phyloP scores from a whole-genome alignment of 2,888 invertebrate species.

The Acrobasis repandana region DNA sequence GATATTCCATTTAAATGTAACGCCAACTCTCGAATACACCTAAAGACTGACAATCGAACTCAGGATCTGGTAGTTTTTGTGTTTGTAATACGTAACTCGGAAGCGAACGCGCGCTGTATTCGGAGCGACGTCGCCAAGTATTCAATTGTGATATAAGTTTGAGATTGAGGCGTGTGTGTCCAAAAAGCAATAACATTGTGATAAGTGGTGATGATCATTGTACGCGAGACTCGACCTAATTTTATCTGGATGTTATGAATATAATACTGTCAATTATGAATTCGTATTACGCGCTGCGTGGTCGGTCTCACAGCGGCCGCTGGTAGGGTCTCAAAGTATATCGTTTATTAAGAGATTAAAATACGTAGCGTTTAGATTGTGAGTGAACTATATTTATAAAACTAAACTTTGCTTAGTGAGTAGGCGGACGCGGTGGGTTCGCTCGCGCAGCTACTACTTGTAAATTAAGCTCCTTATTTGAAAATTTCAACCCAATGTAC shows the following conservation, averaged over 20 bases:
- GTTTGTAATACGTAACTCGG: conserved; percentile 44
- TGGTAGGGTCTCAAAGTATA: conserved; percentile 25
- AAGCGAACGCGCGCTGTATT: conserved; percentile 49
- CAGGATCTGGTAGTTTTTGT: conserved; percentile 40
- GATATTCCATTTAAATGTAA: conserved; percentile 54
- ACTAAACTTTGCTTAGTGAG: conserved; percentile 22
- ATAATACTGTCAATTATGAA: conserved; percentile 74
- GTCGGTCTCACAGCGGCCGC: conserved; percentile 41
- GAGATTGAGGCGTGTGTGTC: conserved; percentile 71
- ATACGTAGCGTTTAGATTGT: conserved; percentile 13
- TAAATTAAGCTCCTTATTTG: conserved; percentile 35
- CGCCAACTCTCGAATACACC: conserved; percentile 53
- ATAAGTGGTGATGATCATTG: conserved; percentile 68
- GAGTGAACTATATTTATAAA: conserved; percentile 31
- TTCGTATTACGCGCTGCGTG: conserved; percentile 38
- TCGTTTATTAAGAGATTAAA: conserved; percentile 26
- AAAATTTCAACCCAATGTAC: conserved; percentile 42
- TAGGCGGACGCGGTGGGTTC: conserved; percentile 36
- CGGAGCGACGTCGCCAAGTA: conserved; percentile 53
- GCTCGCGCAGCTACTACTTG: conserved; percentile 32
- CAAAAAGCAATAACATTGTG: conserved; percentile 80
- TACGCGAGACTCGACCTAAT: conserved; percentile 54
- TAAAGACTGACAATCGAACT: conserved; percentile 66
- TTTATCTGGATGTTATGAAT: conserved; percentile 58
- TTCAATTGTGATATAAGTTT: conserved; percentile 76